phyloP scores from a whole-genome alignment of 2,888 invertebrate species.

The Drepanosiphum platanoidis region DNA sequence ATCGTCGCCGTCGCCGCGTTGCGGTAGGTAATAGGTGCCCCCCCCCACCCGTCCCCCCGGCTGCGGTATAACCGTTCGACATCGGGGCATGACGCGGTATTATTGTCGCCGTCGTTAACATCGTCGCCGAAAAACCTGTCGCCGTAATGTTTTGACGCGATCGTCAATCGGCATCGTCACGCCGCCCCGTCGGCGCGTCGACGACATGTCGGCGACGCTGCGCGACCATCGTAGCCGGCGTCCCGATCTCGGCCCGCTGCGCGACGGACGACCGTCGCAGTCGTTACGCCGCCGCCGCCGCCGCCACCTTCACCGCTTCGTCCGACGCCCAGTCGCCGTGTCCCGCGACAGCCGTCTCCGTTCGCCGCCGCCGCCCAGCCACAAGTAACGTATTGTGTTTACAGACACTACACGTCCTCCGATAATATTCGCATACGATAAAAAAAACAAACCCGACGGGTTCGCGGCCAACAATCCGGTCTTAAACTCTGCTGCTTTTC shows the following conservation, averaged over 20 bases:
- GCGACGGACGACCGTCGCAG: constrained; percentile 12
- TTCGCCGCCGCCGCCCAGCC: background rate
- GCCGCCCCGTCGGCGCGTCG: background rate
- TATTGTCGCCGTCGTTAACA: too few species aligned
- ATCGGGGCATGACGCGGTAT: too few species aligned
- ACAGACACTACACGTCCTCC: background rate
- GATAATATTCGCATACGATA: too few species aligned
- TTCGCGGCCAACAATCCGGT: background rate
- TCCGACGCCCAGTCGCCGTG: constrained; percentile 3
- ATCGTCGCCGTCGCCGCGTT: background rate
- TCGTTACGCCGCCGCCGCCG: constrained; percentile 30
- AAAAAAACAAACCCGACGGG: too few species aligned
- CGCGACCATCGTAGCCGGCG: constrained; percentile 1
- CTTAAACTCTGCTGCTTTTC: background rate
- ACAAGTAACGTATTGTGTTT: constrained; percentile 23
- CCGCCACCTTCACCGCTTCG: background rate
- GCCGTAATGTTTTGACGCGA: too few species aligned
- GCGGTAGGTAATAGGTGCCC: too few species aligned
- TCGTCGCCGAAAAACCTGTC: too few species aligned
- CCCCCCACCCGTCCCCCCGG: too few species aligned
- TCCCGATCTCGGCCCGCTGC: constrained; percentile 4
- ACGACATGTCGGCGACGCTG: constrained; percentile 25
- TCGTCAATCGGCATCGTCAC: too few species aligned
- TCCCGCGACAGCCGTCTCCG: constrained; percentile 7
- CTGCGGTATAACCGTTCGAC: too few species aligned